A percentile compares a stretch with the other conserved stretches of the same genome.
Conservation (phyloP, 2,797 vertebrate species). For the Neostethus bicornis region DNA sequence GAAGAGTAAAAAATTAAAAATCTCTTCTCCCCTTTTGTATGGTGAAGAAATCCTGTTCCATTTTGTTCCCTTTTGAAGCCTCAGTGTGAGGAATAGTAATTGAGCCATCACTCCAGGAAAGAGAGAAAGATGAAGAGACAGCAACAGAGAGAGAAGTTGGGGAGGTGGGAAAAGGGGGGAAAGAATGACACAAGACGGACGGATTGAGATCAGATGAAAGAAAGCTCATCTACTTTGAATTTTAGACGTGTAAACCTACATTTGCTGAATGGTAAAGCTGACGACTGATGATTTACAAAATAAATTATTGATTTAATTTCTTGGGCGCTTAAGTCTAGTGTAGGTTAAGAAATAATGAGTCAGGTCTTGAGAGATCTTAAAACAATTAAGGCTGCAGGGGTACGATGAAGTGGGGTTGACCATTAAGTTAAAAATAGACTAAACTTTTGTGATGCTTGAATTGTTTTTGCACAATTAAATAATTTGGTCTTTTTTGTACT, state of each 20-base stretch:
- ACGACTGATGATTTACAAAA: constrained; percentile 7
- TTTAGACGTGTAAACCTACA: constrained; percentile 15
- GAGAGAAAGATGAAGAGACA: constrained; percentile 52
- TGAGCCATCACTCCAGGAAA: constrained; percentile 63
- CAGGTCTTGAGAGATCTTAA: background rate
- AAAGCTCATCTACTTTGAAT: constrained; percentile 13
- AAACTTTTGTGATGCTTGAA: background rate
- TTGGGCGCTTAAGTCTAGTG: background rate
- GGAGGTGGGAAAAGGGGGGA: background rate
- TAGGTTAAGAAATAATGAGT: constrained; percentile 9
- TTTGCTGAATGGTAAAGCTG: constrained; percentile 5
- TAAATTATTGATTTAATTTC: constrained; percentile 2
- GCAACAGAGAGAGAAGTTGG: constrained; percentile 2
- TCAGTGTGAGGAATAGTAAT: constrained; percentile 62
- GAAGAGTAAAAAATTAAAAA: constrained; percentile 54
- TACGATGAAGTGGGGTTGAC: constrained; percentile 2
- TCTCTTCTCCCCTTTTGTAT: constrained; percentile 22
- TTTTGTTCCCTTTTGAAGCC: constrained; percentile 59
- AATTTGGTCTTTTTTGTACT: background rate
- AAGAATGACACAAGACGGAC: constrained; percentile 16
- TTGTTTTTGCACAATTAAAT: background rate
- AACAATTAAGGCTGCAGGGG: background rate
- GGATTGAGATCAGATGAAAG: constrained; percentile 28
- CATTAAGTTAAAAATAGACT: constrained; percentile 2
- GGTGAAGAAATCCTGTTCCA: constrained; percentile 46